Conservation (phyloP, 2,797 vertebrate species). For the Chaenodraco wilsoni region DNA sequence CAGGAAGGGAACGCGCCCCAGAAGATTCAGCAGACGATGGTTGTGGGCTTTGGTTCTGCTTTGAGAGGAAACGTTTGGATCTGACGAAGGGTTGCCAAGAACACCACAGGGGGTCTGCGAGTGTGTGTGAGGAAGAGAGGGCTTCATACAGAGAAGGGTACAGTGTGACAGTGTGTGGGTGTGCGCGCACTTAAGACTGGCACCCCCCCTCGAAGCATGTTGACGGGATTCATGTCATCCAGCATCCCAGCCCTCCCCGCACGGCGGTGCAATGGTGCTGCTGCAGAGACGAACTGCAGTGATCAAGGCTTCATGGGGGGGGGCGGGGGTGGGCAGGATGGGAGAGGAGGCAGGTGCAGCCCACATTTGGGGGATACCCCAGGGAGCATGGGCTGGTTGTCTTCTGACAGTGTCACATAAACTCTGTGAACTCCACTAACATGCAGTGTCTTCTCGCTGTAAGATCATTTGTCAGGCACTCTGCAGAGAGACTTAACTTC, state of each 20-base stretch:
- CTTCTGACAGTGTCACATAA: constrained; percentile 62
- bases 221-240: constrained; percentile 75
- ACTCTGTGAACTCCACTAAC: constrained; percentile 48
- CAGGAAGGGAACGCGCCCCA: constrained; percentile 74
- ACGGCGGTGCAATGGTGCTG: constrained; percentile 45
- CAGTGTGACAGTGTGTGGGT: constrained; percentile 58
- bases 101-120: constrained; percentile 74
- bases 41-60: constrained; percentile 79
- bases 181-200: constrained; percentile 36
- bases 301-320: constrained; percentile 70
- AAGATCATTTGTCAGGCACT: constrained; percentile 47
- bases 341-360: constrained; percentile 47
- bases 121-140: constrained; percentile 42
- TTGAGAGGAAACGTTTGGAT: constrained; percentile 79
- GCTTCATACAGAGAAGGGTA: constrained; percentile 59
- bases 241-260: constrained; percentile 56
- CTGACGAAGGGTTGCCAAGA: constrained; percentile 78
- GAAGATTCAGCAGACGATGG: constrained; percentile 72
- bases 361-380: constrained; percentile 59
- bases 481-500: constrained; percentile 21
- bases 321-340: constrained; percentile 53
- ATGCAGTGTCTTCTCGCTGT: constrained; percentile 29
- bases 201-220: constrained; percentile 56
- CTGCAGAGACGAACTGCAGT: constrained; percentile 64
- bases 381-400: constrained; percentile 54